Base-by-base conservation (phyloP, 2,113 vertebrate genomes). In the Halcyon senegalensis region DNA sequence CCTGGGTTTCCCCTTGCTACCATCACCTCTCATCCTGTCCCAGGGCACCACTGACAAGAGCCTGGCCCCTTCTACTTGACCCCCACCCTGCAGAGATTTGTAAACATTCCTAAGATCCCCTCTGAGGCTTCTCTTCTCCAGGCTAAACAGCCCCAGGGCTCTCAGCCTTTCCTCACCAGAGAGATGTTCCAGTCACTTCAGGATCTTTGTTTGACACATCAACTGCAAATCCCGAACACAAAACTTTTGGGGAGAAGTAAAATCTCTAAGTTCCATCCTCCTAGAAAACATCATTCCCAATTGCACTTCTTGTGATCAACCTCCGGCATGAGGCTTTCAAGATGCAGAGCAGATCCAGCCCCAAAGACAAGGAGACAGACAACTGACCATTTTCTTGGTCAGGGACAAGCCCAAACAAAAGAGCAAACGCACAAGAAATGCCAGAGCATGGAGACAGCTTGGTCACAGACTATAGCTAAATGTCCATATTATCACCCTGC, bases 301-400 rank as follows among this genome's bases (percentile, higher is more conserved):
- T 1, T 13, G 5, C 6, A 6, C 30, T 69, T 39, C 9, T 19
- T 43, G 80, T 2, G 3, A 68, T 2, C 23, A 17, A 11, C 13
- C 17, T 9, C 18, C 7, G 33, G 17, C 1, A 1, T 0, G 20
- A 48, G 14, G 56, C n/a, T 78, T n/a, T 46, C 1, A 2, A 73
- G 41, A 48, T 2, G 25, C 25, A 13, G 2, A 51, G 43, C 23
- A 30, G 13, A 20, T 13, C 4, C 4, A 30, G 13, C 11, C 56
- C 7, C 3, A 1, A 6, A 6, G 13, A 37, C 17, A 59, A 24
- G 16, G 15, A 69, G 50, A 16, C 4, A 5, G 1, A 31, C 16
- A 56, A 39, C 11, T 1, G 1, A 3, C 5, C 2, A 3, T 1
- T 5, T 15, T 62, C 53, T 53, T 12, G 3, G 37, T 0, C 13